phyloP scores from a whole-genome alignment of 2,888 invertebrate genomes.

The Spodoptera littoralis region DNA sequence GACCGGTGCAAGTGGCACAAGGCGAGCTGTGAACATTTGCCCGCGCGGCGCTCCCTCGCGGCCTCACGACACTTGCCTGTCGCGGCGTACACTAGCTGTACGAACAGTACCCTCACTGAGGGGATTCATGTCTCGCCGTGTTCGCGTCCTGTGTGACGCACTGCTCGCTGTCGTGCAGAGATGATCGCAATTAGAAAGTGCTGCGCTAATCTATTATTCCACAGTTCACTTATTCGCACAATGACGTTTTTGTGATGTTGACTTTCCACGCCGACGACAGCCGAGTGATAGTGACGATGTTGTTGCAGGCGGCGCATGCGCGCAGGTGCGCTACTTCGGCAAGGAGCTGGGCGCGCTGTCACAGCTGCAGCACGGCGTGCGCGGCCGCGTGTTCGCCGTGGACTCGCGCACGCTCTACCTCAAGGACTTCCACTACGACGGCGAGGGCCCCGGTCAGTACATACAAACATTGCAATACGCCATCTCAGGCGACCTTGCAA shows the following conservation, averaged over 20 bases:
- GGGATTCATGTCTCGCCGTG: background rate
- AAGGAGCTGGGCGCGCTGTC: constrained; percentile 93
- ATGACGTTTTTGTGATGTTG: constrained; percentile 36
- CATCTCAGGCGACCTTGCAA: no score
- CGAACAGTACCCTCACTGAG: no score
- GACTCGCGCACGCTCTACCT: constrained; percentile 96
- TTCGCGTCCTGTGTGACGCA: background rate
- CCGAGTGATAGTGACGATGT: background rate
- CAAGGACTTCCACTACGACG: constrained; percentile 96
- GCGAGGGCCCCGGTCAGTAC: constrained; percentile 94
- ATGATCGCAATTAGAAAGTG: constrained; percentile 44
- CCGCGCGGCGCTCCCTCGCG: constrained; percentile 10
- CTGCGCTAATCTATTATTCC: constrained; percentile 36
- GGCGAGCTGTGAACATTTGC: constrained; percentile 63
- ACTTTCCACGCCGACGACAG: constrained; percentile 30
- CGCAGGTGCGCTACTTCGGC: constrained; percentile 90
- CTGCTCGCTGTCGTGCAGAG: constrained; percentile 31
- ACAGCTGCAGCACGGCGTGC: constrained; percentile 94
- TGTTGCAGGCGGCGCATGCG: constrained; percentile 35
- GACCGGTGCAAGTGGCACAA: constrained; percentile 56
- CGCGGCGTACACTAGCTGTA: no score
- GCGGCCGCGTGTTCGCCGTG: constrained; percentile 95
- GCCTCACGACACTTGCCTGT: no score
- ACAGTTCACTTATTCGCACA: constrained; percentile 17
- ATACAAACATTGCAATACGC: no score